Evolutionary conservation across 2,113 vertebrate species (phyloP), one percentile per base, ranked within the genome.

Genomic region (Atrichornis clamosus): DNA sequence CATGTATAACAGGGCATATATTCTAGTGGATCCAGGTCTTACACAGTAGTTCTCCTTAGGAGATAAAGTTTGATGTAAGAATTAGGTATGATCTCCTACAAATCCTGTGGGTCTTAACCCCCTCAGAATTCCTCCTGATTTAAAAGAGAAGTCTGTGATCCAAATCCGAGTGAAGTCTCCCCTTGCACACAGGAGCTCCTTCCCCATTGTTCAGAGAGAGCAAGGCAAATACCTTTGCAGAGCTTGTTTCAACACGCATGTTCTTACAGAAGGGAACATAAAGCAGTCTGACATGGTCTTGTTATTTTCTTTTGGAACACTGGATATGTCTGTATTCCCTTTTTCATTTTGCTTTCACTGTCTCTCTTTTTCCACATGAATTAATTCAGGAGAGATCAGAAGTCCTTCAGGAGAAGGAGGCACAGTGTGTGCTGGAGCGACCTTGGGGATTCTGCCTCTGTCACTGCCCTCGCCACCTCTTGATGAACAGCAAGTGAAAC

Each of bases 211-310:
- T 97, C 59, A 18, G 70, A 39, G 44, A 0, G 2, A 87, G 88
- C 37, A 58, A 80, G 70, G 90, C 95, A 95, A 94, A 97, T 94
- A 89, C 83, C 91, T 97, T 23, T 32, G 74, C 84, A 74, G 92
- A 87, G 72, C 95, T 84, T 97, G 97, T 96, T 83, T 41, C 80
- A 89, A 96, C 96, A 89, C 3, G 96, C 67, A 79, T 23, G 52
- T n/a, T 87, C 91, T 79, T 67, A 62, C 92, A 83, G 88, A 65
- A 93, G 42, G 86, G 80, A 94, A 7, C 90, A 74, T 37, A 93
- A 87, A 92, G 84, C 86, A 83, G 41, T 69, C 87, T 89, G 93
- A 91, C 80, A 68, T 23, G 53, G 46, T 53, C 69, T 93, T 78
- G 69, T 39, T 96, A 15, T 89, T 96, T 91, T 84, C 72, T 65